Base-by-base conservation (phyloP, 2,113 vertebrate genomes). In the Dicerorhinus sumatrensis region DNA sequence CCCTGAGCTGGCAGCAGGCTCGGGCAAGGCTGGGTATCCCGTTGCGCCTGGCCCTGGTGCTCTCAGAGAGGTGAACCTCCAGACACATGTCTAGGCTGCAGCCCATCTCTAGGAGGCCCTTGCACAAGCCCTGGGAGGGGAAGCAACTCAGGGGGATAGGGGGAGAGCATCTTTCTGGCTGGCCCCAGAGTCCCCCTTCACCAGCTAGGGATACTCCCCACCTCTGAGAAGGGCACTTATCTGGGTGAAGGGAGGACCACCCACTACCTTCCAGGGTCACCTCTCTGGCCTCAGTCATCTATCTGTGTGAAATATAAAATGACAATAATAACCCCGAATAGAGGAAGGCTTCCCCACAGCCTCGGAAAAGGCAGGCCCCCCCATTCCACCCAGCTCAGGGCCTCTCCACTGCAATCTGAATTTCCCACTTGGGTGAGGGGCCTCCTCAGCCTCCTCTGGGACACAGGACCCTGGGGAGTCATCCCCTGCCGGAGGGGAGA, bases 381-480 rank as follows among this genome's bases (percentile, higher is more conserved):
- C 29, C 60, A n/a, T 31, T 67, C 46, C 8, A 2, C 58, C 54
- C 65, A 67, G 82, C 36, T 23, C 46, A 39, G 56, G 79, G 73
- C 70, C 88, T 96, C 73, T 77, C 72, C 60, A 58, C 14, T 48
- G 29, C 51, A 97, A 79, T 73, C 82, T 2, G 1, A 46, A 75
- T 75, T 91, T 80, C 91, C 89, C 76, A 80, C 65, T 81, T 95
- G 72, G 36, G n/a, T 79, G 63, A 81, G 82, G 58, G 70, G 77
- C 48, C 88, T 56, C 79, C 42, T 51, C 6, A 27, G 63, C 62
- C 20, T 92, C 20, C 36, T 67, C 75, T 33, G 27, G n/a, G 48
- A 79, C 36, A 17, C 65, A 39, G 58, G 73, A 65, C 76, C 33
- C 80, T 54, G 48, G 23, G 14, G 65, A 56, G 77, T 48, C 20